Percentiles rank a stretch among this genome's conserved stretches.
Evolutionary conservation across 2,113 vertebrate species (phyloP).

Genomic region (Gorsachius goisagi): DNA sequence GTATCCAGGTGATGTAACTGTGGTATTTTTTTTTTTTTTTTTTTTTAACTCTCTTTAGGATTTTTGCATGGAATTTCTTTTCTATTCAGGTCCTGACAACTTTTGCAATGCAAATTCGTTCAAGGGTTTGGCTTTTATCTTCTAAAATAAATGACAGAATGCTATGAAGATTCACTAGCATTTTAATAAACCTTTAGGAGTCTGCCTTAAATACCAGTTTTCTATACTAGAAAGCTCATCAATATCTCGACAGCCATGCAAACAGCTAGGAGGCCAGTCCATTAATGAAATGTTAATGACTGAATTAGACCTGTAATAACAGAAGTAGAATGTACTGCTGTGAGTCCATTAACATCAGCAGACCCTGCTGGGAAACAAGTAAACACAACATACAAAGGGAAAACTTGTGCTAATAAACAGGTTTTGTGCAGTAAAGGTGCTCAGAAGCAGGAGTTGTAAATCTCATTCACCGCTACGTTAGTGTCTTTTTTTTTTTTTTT

Average conservation of each 20-base stretch:
- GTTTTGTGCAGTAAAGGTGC: constrained; percentile 73
- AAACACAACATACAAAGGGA: constrained; percentile 78
- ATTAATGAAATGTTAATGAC: constrained; percentile 99
- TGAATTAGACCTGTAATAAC: constrained; percentile 97
- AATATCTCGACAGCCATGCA: constrained; percentile 82
- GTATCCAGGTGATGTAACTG: not conserved
- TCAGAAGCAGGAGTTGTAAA: constrained; percentile 39
- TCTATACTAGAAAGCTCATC: constrained; percentile 79
- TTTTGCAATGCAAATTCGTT: not conserved
- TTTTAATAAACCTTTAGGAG: constrained; percentile 51
- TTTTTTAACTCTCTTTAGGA: too few relatives aligned
- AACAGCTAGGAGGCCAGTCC: constrained; percentile 86
- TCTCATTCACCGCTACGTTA: not conserved
- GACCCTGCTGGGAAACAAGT: constrained; percentile 85
- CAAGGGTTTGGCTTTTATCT: not conserved
- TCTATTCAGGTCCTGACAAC: constrained; percentile 8
- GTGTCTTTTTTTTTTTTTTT: not conserved
- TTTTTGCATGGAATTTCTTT: not conserved
- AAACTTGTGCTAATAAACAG: constrained; percentile 73
- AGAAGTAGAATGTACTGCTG: constrained; percentile 88
- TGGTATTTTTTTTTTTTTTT: not conserved
- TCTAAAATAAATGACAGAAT: not conserved
- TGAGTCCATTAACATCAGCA: constrained; percentile 93
- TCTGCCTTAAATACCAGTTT: constrained; percentile 78
- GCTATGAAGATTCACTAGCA: not conserved